Evolutionary conservation across 2,797 vertebrate species (phyloP).

Genomic region (Sebastolobus alascanus): DNA sequence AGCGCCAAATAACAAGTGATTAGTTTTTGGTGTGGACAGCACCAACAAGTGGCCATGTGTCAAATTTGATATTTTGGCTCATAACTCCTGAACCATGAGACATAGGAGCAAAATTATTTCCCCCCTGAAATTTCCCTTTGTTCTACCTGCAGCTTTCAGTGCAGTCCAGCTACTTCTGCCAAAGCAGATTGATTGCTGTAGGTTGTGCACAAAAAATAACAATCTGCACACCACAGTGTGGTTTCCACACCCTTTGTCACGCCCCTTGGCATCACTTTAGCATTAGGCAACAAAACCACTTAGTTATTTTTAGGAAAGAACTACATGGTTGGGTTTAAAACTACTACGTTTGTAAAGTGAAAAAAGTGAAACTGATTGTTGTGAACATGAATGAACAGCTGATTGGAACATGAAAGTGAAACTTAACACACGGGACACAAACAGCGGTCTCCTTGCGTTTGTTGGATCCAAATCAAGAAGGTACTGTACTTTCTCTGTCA

Average conservation of each 20-base stretch:
- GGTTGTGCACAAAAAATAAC: constrained; percentile 2
- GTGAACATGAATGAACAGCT: too few species aligned
- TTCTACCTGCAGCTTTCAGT: not conserved
- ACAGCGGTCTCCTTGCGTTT: too few species aligned
- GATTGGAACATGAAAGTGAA: too few species aligned
- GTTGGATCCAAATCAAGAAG: not conserved
- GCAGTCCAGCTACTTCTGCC: not conserved
- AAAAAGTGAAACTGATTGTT: too few species aligned
- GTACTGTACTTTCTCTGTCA: not conserved
- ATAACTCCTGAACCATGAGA: not conserved
- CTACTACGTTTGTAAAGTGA: too few species aligned
- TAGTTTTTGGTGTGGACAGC: not conserved
- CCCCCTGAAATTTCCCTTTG: not conserved
- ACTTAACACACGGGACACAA: too few species aligned
- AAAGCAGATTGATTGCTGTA: not conserved
- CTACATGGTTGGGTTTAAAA: too few species aligned
- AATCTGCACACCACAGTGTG: not conserved
- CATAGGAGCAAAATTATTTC: not conserved
- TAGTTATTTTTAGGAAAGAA: too few species aligned
- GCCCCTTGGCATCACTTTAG: too few species aligned
- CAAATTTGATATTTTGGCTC: not conserved
- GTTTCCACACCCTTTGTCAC: not conserved
- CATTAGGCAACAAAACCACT: too few species aligned
- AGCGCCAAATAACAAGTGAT: not conserved
- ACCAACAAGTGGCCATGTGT: not conserved